Base-by-base conservation (phyloP, 2,888 invertebrate species). In the Dynastes maya region DNA sequence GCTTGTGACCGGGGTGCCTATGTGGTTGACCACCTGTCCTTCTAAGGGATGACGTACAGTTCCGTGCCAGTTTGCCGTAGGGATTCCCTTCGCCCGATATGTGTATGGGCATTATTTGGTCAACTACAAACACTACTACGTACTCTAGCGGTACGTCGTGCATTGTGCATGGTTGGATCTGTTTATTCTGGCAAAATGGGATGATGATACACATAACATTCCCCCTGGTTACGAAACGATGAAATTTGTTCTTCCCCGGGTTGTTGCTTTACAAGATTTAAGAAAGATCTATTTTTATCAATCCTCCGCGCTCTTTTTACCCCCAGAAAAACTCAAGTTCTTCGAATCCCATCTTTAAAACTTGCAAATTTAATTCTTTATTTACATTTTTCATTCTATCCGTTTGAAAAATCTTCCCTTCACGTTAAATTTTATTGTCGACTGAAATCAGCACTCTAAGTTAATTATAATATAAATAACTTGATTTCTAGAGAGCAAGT, bases 131-230 rank as follows among this genome's bases (percentile, higher is more conserved):
- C 70, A 78, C 37, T 13, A 27, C 29, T 29, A n/a, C n/a, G 32
- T 16, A 40, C 45, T 67, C 40, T 67, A 80, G 77, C 81, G 81
- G 55, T 58, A 68, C 51, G 3, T 58, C 71, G 77, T 82, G 83
- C 82, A 83, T 81, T 81, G 83, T 83, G 83, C 84, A 82, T 83
- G 82, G 81, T 80, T 82, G 83, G 80, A 83, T 82, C 82, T 85
- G 84, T 86, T 86, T 87, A 84, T 83, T 85, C 84, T 86, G 82
- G 84, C 82, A 81, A 83, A 80, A 80, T 79, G 75, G 76, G 80
- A 76, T 78, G 79, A 61, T 65, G 45, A 76, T 58, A 55, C 74
- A 72, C 65, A n/a, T 29, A 75, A 74, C 61, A 27, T 78, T 5
- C 61, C 61, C 9, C 22, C 55, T 6, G 55, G 55, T 55, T n/a